These are phyloP conservation scores for Etheostoma perlongum DNA, from an alignment of 2,797 vertebrate genomes.

Conservation along the genomic window DNA sequence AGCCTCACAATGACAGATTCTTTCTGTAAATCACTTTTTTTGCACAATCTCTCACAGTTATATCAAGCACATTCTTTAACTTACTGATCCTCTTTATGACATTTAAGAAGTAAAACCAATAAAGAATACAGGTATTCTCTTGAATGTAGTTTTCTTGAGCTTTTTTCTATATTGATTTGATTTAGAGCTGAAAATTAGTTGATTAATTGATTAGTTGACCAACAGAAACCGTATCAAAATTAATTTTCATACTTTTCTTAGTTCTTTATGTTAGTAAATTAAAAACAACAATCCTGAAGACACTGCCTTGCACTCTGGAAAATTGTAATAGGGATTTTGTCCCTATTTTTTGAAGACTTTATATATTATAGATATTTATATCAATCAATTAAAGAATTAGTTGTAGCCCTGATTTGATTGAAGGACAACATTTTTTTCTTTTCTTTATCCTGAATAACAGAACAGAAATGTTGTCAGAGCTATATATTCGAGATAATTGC, in stretches of 20 bases:
- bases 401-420: not conserved
- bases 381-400: not conserved
- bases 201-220: not conserved
- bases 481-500: not conserved
- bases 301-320: too few species aligned
- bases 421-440: not conserved
- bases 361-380: not conserved
- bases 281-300: not conserved
- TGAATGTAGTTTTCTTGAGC: not conserved
- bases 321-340: not conserved
- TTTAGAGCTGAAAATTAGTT: not conserved
- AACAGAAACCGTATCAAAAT: not conserved
- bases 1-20: not conserved
- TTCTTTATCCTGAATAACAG: not conserved
- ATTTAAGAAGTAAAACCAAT: not conserved
- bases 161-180: not conserved
- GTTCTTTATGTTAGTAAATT: too few species aligned
- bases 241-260: not conserved
- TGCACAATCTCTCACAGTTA: not conserved
- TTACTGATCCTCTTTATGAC: not conserved
- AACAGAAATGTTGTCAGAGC: not conserved
- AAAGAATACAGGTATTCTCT: not conserved
- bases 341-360: not conserved
- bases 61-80: constrained; percentile 1
- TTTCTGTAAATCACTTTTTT: not conserved